A percentile compares a stretch with the other conserved stretches of the same genome.
These are phyloP conservation scores for Varanus salvator DNA, from an alignment of 2,113 vertebrate species.

Conservation along the genomic window DNA sequence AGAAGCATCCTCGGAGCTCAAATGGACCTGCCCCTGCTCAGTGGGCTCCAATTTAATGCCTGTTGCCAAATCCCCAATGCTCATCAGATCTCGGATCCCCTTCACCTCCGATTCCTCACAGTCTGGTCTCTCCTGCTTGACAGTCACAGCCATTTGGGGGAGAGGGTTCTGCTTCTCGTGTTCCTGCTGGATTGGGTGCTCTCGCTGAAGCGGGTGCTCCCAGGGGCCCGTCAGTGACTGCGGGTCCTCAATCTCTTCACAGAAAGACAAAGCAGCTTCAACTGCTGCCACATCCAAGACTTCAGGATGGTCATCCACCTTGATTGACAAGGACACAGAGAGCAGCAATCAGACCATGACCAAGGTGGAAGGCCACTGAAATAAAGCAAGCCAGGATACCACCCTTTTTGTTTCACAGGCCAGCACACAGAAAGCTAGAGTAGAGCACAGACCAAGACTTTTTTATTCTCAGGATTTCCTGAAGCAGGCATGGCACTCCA, in stretches of 20 bases:
- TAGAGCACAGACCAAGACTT: neutral
- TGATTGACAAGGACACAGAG: conserved; percentile 58
- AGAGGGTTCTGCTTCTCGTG: conserved; percentile 76
- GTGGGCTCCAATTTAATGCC: conserved; percentile 80
- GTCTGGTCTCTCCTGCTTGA: conserved; percentile 81
- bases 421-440: neutral
- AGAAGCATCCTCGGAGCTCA: conserved; percentile 69
- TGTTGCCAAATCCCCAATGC: conserved; percentile 73
- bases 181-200: conserved; percentile 81
- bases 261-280: conserved; percentile 94
- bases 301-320: conserved; percentile 96
- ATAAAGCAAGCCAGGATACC: too few species aligned
- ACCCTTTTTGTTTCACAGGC: neutral
- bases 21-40: conserved; percentile 76
- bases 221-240: conserved; percentile 92
- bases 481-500: neutral
- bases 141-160: conserved; percentile 77
- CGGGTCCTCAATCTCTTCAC: conserved; percentile 91
- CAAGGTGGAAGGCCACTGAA: neutral
- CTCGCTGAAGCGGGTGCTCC: conserved; percentile 88
- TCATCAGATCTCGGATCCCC: conserved; percentile 77
- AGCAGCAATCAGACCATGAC: conserved; percentile 29
- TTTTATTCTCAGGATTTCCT: neutral
- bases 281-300: conserved; percentile 95
- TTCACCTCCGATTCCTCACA: conserved; percentile 80